Percentiles rank a stretch among this genome's conserved stretches.
These are phyloP conservation scores for Pantherophis vulpinus DNA, from an alignment of 2,797 vertebrate species.

Conservation along the genomic window DNA sequence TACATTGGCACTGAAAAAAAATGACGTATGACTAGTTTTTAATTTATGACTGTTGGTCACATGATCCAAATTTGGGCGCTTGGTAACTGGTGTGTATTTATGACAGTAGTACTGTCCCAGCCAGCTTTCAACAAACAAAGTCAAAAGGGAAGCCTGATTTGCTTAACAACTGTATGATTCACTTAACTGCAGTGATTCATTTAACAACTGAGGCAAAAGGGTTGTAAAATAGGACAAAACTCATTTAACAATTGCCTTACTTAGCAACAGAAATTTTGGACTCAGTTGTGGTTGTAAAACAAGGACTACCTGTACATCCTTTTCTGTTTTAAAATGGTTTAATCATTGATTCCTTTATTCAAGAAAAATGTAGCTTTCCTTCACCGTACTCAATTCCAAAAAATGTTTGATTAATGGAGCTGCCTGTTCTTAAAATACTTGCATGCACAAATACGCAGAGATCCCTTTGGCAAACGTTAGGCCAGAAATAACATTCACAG, in stretches of 20 bases:
- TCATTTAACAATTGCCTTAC: not conserved
- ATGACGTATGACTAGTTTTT: not conserved
- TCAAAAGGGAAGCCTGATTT: not conserved
- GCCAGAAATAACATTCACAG: constrained; percentile 17
- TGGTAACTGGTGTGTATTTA: not conserved
- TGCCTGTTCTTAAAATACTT: constrained; percentile 52
- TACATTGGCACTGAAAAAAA: not conserved
- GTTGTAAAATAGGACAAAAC: not conserved
- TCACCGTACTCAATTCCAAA: not conserved
- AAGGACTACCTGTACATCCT: not conserved
- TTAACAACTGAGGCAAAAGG: not conserved
- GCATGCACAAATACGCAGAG: not conserved
- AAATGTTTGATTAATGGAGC: constrained; percentile 1
- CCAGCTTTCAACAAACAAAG: not conserved
- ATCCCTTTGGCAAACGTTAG: not conserved
- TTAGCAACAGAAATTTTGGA: not conserved
- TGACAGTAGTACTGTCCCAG: not conserved
- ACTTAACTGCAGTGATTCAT: not conserved
- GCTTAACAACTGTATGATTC: not conserved
- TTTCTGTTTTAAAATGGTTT: not conserved
- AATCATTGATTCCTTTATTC: not conserved
- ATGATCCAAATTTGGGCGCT: not conserved
- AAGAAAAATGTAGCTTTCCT: not conserved
- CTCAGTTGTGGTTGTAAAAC: not conserved
- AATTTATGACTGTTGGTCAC: not conserved